A percentile compares a stretch with the other conserved stretches of the same genome.
Conservation (phyloP, 2,888 invertebrate species). For the Cetonia aurata region DNA sequence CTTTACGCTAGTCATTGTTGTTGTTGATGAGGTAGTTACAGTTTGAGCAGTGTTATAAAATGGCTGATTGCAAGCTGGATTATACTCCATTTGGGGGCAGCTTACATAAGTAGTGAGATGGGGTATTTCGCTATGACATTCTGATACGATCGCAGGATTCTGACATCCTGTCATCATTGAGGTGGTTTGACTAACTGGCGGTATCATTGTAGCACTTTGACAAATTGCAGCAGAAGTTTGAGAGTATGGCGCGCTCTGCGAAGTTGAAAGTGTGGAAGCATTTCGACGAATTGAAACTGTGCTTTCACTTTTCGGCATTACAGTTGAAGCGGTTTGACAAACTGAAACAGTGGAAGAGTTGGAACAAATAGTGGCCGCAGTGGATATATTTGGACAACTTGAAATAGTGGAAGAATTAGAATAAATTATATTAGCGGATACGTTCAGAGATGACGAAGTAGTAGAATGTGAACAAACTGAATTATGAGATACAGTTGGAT, state of each 20-base stretch:
- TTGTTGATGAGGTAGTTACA: conserved; percentile 19
- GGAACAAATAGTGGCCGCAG: not conserved
- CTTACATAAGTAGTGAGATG: conserved; percentile 10
- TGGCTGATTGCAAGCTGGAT: conserved; percentile 38
- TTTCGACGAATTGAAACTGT: not conserved
- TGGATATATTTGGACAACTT: not conserved
- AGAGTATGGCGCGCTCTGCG: not conserved
- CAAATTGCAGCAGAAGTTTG: not conserved
- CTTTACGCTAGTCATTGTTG: conserved; percentile 10
- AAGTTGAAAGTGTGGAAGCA: conserved; percentile 8
- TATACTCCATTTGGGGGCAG: conserved; percentile 19
- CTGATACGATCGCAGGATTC: not conserved
- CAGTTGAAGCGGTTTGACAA: conserved; percentile 14
- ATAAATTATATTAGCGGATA: conserved; percentile 10
- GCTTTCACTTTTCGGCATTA: not conserved
- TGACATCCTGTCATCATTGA: conserved; percentile 1
- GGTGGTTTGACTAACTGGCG: conserved; percentile 3
- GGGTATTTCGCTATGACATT: conserved; percentile 3
- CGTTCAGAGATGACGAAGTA: not conserved
- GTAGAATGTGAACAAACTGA: not conserved
- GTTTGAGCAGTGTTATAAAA: conserved; percentile 34
- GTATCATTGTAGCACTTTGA: conserved; percentile 5
- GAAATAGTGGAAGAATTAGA: not conserved
- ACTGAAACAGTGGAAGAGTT: not conserved
- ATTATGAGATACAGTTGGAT: not conserved